Evolutionary conservation across 2,113 vertebrate genomes (phyloP).

Genomic region (Haliaeetus leucogaster): DNA sequence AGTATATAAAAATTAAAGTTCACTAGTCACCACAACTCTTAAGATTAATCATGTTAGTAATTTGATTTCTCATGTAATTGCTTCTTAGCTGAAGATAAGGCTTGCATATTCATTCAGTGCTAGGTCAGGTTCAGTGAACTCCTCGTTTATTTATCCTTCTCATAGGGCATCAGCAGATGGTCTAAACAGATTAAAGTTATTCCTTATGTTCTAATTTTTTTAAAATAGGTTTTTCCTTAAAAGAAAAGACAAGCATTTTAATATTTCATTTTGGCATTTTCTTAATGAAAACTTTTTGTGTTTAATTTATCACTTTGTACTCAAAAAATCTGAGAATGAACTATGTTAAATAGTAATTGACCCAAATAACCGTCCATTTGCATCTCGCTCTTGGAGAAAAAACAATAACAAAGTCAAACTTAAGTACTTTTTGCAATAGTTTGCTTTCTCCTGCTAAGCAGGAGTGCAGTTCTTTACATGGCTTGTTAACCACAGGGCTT

Average conservation of each 20-base stretch:
- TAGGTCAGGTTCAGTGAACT: background rate
- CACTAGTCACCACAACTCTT: constrained; percentile 50
- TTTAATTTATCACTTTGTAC: background rate
- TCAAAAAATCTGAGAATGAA: background rate
- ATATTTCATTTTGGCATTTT: background rate
- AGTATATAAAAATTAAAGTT: constrained; percentile 67
- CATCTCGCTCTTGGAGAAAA: background rate
- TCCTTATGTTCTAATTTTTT: background rate
- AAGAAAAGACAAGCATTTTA: background rate
- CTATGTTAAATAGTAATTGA: background rate
- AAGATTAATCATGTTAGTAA: constrained; percentile 50
- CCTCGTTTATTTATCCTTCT: background rate
- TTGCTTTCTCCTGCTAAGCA: background rate
- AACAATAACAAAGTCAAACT: background rate
- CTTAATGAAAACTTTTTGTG: background rate
- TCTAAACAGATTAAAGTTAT: background rate
- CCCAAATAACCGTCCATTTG: background rate
- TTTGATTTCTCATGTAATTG: constrained; percentile 59
- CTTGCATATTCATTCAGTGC: background rate
- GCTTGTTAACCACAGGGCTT: constrained; percentile 52
- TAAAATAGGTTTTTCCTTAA: background rate
- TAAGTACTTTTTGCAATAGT: background rate
- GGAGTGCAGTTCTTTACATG: background rate
- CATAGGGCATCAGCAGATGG: background rate
- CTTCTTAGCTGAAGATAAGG: background rate